Percentiles rank a stretch among this genome's conserved stretches.
Conservation (phyloP, 35 echinoderm and acorn worm genomes). For the Apostichopus parvimensis region DNA sequence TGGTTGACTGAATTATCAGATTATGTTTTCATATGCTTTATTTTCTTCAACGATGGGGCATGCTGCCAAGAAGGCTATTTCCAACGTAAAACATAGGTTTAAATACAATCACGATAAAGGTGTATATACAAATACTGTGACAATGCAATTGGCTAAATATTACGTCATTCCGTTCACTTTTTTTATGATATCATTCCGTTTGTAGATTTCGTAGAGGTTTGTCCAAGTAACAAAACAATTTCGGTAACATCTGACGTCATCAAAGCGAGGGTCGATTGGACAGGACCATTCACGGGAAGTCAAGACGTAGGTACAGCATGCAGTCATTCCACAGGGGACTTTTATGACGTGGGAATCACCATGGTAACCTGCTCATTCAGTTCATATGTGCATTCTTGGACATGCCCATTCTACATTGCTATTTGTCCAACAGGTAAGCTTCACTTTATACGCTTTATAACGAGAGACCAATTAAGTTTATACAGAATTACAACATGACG, state of each 20-base stretch:
- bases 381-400: not conserved
- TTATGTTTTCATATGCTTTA: no score
- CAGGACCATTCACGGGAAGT: not conserved
- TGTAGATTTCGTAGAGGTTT: not conserved
- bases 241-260: not conserved
- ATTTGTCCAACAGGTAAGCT: not conserved
- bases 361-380: not conserved
- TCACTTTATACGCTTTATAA: no score
- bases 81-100: no score
- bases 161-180: not conserved
- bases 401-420: not conserved
- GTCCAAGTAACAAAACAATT: not conserved
- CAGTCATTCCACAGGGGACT: not conserved
- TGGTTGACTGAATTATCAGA: no score
- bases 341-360: not conserved
- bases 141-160: no score
- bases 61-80: no score
- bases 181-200: not conserved
- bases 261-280: not conserved
- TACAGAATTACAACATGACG: no score
- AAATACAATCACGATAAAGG: no score
- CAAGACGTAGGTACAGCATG: not conserved
- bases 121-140: no score
- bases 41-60: no score
- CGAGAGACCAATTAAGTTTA: no score